Evolutionary conservation across 2,888 invertebrate species (phyloP), one percentile per base, ranked within the genome.

Genomic region (Hedychridium roseum): DNA sequence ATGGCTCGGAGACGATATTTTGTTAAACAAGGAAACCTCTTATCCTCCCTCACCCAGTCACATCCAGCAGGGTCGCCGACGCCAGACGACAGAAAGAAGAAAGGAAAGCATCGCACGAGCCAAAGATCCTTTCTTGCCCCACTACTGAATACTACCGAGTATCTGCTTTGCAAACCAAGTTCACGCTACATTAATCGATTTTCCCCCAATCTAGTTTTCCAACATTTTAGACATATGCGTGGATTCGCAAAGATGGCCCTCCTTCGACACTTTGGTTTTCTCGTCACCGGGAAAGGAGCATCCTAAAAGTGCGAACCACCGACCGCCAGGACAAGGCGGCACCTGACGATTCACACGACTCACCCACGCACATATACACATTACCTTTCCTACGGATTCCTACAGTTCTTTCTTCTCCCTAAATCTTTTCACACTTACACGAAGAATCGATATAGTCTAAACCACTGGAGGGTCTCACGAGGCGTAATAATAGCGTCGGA

Each of bases 21-120:
- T 76, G 75, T 74, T 76, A 75, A 77, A 77, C 76, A 76, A 65
- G 72, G 65, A 77, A 78, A 77, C 75, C 78, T 78, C 78, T 77
- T 78, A 78, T 75, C 74, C n/a, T n/a, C n/a, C 62, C 69, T 56
- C 64, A 58, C 61, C 55, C 64, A 50, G 36, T 43, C 40, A 58
- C 53, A 54, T 48, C 51, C 37, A 43, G 30, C 48, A 30, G 43
- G 54, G 50, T 58, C 53, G 55, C 57, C 50, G 50, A 51, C 45
- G 52, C 55, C 73, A 70, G 70, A n/a, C n/a, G n/a, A n/a, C n/a
- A n/a, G n/a, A n/a, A n/a, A 55, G 46, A 46, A 41, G 26, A 39
- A 39, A 39, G 23, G 15, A 38, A 12, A 35, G 5, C 3, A 3
- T 7, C 5, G 11, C 18, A 4, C 9, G 9, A 11, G 17, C 7